Base-by-base conservation (phyloP, 2,113 vertebrate species). In the Grantiella picta region DNA sequence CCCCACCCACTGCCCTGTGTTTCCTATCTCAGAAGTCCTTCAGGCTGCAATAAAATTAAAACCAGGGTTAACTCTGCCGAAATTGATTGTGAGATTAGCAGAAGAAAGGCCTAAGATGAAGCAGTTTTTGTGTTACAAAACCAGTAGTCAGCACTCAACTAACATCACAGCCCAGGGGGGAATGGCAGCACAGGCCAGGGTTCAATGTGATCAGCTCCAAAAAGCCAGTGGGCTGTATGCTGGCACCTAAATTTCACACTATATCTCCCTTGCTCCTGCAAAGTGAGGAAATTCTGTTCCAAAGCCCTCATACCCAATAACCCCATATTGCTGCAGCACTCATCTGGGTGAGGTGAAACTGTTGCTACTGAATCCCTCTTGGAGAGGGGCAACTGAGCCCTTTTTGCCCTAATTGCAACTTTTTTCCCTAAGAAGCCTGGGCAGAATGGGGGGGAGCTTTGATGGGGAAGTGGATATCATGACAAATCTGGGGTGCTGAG, bases 151-250 rank as follows among this genome's bases (percentile, higher is more conserved):
- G 40, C 45, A 13, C 10, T 42, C 23, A 50, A 16, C 24, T 54
- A 59, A 59, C 28, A 33, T n/a, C 27, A 23, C 53, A 40, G 50
- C 27, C 45, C 0, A 2, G 0, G 0, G 12, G 3, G 49, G 9
- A 20, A 23, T 0, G 1, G 27, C 2, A 3, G n/a, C 36, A 9
- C 42, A 45, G 31, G 45, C 31, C 47, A 59, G 22, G 6, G 12
- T 38, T 89, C 38, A 35, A 4, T 0, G 1, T 29, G 42, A 75
- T 63, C 22, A 38, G 21, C 29, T 68, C 23, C 2, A 2, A 42
- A 80, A 61, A 47, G 49, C 27, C 49, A 63, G 15, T 0, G 0
- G 16, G 12, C 12, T 82, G 7, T 33, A 47, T 24, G 12, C 19
- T 69, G 45, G 40, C 22, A 25, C 19, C n/a, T 52, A 2, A 15